Evolutionary conservation across 1,140 invertebrate species (phyloP), one percentile per base, ranked within the genome.

Genomic region (Drosophila repletoides): DNA sequence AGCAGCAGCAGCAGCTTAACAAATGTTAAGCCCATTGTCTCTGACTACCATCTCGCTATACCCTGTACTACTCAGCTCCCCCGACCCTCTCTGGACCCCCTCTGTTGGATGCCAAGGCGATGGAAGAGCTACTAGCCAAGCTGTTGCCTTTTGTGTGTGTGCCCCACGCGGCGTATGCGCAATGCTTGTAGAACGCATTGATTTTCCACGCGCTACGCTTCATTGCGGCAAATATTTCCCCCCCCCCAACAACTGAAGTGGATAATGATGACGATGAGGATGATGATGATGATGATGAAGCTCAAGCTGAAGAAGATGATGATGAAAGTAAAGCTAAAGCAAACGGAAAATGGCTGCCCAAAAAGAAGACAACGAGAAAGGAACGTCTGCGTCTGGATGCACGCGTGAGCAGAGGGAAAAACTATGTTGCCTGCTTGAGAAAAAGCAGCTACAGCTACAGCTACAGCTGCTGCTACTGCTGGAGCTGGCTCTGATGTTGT

Each of bases 291-390:
- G 24, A 31, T 33, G 45, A 26, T 33, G 36, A 4, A 21, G 38
- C n/a, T 41, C 17, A 3, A 15, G 12, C 5, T 28, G 53, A 24
- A 40, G 31, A 10, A 33, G 59, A 26, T 15, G 31, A 24, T 28
- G 28, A 21, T 43, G 24, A 74, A 75, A 33, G 24, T 22, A 22
- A 31, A 70, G 24, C 29, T 41, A 40, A 55, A 61, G 48, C 55
- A 68, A 51, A 71, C 31, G 65, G 60, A 74, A 86, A 79, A 75
- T 84, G 79, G 71, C 71, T 74, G 63, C 73, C n/a, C 65, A 67
- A 71, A 63, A 65, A 33, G 21, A 52, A 43, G 43, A 73, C 34
- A 40, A 17, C 51, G 29, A 53, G n/a, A 53, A 19, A 53, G 28
- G 19, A 24, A 2, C 12, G 19, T 45, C 29, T 33, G 24, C 19